Conservation (phyloP, 2,113 vertebrate species). For the Neopipo cinnamomea region DNA sequence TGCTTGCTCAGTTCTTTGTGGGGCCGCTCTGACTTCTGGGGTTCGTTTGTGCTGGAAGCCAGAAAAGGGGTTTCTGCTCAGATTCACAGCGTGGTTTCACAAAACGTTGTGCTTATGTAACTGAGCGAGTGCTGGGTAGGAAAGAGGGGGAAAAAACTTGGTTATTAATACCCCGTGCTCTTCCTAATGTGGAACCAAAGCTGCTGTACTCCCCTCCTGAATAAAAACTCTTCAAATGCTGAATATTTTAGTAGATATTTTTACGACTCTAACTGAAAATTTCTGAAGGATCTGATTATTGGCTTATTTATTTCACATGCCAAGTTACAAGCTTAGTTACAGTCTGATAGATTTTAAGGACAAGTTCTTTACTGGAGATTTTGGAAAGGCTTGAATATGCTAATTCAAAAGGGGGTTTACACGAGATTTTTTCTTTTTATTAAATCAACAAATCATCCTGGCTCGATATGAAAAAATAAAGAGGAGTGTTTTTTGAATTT, state of each 20-base stretch:
- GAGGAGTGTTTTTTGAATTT: not conserved
- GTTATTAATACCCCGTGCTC: not conserved
- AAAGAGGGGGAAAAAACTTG: not conserved
- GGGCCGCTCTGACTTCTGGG: not conserved
- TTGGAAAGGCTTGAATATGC: slow-evolving; percentile 30
- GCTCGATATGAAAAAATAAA: not conserved
- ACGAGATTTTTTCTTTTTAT: not conserved
- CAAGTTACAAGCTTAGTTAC: slow-evolving; percentile 48
- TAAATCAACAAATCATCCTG: slow-evolving; percentile 26
- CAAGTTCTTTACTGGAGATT: not conserved
- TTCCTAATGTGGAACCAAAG: not conserved
- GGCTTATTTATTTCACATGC: slow-evolving; percentile 19
- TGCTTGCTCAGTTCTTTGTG: not conserved
- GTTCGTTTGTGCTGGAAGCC: not conserved
- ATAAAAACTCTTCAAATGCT: not conserved
- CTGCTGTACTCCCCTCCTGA: not conserved
- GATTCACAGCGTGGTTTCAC: not conserved
- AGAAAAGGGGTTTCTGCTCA: slow-evolving; percentile 11
- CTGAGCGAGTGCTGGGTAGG: not conserved
- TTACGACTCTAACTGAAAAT: not conserved
- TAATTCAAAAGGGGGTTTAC: not conserved
- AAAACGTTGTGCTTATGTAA: not conserved
- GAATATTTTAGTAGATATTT: slow-evolving; percentile 17
- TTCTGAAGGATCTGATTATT: slow-evolving; percentile 18
- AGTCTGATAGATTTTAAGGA: slow-evolving; percentile 50